Percentiles rank a stretch among this genome's conserved stretches.
These are phyloP conservation scores for Latrodectus elegans DNA, from an alignment of 2,888 invertebrate genomes.

Conservation along the genomic window DNA sequence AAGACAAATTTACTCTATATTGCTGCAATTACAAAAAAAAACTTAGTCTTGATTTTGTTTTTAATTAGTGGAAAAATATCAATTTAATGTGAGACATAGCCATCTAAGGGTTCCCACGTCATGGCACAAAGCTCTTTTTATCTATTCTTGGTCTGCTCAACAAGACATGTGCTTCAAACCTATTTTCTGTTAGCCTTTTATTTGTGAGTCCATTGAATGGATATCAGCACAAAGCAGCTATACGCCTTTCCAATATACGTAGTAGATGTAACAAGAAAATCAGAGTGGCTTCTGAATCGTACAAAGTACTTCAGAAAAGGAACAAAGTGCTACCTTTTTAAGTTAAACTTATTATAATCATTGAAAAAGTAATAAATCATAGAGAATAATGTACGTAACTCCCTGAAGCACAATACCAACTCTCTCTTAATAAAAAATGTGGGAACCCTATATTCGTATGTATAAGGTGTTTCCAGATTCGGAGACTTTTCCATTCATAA, in stretches of 20 bases:
- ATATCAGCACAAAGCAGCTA: slow-evolving; percentile 58
- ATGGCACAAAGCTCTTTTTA: slow-evolving; percentile 41
- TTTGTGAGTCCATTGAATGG: slow-evolving; percentile 29
- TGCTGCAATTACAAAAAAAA: slow-evolving; percentile 56
- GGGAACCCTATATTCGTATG: slow-evolving; percentile 55
- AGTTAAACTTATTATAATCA: neutral
- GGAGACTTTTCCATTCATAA: slow-evolving; percentile 48
- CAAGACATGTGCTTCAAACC: slow-evolving; percentile 13
- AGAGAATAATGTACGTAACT: neutral
- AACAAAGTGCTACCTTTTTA: neutral
- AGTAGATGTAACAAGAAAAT: slow-evolving; percentile 54
- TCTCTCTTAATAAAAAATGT: slow-evolving; percentile 17
- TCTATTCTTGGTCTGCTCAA: slow-evolving; percentile 42
- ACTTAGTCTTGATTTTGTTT: slow-evolving; percentile 40
- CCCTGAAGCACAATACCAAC: slow-evolving; percentile 17
- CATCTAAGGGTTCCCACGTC: slow-evolving; percentile 61
- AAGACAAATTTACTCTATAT: slow-evolving; percentile 49
- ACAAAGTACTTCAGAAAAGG: slow-evolving; percentile 46
- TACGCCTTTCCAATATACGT: slow-evolving; percentile 68
- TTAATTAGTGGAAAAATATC: slow-evolving; percentile 42
- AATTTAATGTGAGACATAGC: slow-evolving; percentile 35
- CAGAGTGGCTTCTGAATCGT: slow-evolving; percentile 31
- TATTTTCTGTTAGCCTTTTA: slow-evolving; percentile 15
- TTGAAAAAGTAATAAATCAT: neutral
- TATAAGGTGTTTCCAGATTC: slow-evolving; percentile 22